Conservation (phyloP, 2,113 vertebrate species). For the Rhinopomastus cyanomelas region DNA sequence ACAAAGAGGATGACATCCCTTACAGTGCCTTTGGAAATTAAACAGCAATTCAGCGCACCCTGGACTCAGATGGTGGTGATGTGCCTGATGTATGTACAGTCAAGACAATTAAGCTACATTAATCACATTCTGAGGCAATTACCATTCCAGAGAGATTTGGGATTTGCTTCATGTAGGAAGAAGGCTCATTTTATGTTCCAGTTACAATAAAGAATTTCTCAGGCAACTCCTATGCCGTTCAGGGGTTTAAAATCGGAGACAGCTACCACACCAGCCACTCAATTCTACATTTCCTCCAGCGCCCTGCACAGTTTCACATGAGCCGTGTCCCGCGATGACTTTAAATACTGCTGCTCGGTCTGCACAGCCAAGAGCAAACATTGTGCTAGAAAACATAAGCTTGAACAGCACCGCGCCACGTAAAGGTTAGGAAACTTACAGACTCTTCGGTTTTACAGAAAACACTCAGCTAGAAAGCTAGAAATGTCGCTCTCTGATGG, state of each 20-base stretch:
- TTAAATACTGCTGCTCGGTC: neutral
- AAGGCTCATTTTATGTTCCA: constrained; percentile 52
- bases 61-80: constrained; percentile 64
- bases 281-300: neutral
- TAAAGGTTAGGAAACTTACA: neutral
- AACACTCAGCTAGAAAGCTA: neutral
- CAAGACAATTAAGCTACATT: constrained; percentile 74
- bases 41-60: constrained; percentile 49
- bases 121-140: constrained; percentile 74
- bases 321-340: neutral
- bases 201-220: constrained; percentile 53
- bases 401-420: neutral
- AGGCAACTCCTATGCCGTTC: constrained; percentile 24
- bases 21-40: constrained; percentile 66
- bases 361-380: constrained; percentile 6
- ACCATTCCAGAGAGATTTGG: constrained; percentile 60
- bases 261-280: neutral
- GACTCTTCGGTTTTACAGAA: neutral
- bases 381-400: neutral
- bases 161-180: constrained; percentile 57
- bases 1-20: constrained; percentile 59
- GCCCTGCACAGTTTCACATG: neutral
- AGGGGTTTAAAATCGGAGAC: constrained; percentile 21
- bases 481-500: neutral
- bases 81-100: constrained; percentile 69